These are phyloP conservation scores for Podabrus alpinus DNA, from an alignment of 2,888 invertebrate genomes.

Conservation along the genomic window DNA sequence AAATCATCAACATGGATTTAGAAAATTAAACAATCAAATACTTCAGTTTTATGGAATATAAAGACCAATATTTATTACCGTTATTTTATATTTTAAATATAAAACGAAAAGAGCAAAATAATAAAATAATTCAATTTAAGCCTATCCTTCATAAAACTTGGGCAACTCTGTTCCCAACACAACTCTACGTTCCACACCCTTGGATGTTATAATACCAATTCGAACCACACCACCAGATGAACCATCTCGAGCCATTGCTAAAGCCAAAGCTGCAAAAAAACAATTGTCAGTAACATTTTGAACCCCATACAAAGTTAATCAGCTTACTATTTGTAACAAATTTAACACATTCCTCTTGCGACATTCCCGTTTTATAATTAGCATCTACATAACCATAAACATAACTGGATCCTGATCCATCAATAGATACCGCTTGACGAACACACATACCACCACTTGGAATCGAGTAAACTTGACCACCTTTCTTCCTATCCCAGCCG, in stretches of 20 bases:
- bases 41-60: background rate
- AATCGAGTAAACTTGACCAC: slow-evolving; percentile 78
- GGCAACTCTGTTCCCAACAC: slow-evolving; percentile 73
- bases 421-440: slow-evolving; percentile 84
- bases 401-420: slow-evolving; percentile 94
- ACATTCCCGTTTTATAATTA: slow-evolving; percentile 87
- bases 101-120: background rate
- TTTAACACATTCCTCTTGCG: slow-evolving; percentile 80
- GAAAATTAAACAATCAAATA: background rate
- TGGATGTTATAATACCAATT: slow-evolving; percentile 83
- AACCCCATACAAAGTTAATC: background rate
- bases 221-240: slow-evolving; percentile 93
- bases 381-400: slow-evolving; percentile 95
- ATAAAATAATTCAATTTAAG: background rate
- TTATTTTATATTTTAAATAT: background rate
- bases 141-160: slow-evolving; percentile 71
- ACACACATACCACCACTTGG: slow-evolving; percentile 85
- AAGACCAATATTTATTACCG: background rate
- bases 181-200: slow-evolving; percentile 79
- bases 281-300: background rate
- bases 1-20: background rate
- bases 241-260: slow-evolving; percentile 92
- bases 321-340: slow-evolving; percentile 83
- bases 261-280: slow-evolving; percentile 70
- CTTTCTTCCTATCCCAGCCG: slow-evolving; percentile 91